Conservation (phyloP, 2,888 invertebrate genomes). For the Sinohyriopsis cumingii region DNA sequence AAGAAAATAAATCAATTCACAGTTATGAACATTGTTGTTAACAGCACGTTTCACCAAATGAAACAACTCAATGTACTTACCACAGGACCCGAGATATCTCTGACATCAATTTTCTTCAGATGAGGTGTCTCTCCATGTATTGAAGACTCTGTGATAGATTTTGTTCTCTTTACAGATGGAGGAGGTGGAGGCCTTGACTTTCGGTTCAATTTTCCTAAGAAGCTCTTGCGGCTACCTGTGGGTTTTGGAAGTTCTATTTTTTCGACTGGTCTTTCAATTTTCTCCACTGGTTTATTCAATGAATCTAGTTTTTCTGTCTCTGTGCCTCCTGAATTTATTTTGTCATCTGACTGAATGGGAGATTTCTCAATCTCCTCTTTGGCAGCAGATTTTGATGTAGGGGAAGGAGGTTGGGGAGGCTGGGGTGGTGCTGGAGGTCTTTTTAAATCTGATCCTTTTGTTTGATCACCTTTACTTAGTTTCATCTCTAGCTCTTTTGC, state of each 20-base stretch:
- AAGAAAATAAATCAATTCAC: no score
- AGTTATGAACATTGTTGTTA: no score
- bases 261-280: constrained; percentile 34
- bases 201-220: constrained; percentile 59
- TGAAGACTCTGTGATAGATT: constrained; percentile 59
- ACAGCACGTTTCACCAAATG: no score
- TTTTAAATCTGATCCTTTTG: constrained; percentile 9
- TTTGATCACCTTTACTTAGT: constrained; percentile 36
- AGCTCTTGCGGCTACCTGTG: constrained; percentile 53
- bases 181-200: constrained; percentile 55
- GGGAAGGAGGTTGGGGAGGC: constrained; percentile 27
- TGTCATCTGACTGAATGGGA: constrained; percentile 19
- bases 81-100: constrained; percentile 66
- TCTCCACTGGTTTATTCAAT: constrained; percentile 10
- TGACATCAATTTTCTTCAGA: constrained; percentile 56
- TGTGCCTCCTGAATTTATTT: constrained; percentile 16
- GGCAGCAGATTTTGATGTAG: constrained; percentile 16
- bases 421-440: constrained; percentile 33
- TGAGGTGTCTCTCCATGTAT: constrained; percentile 39
- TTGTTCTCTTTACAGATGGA: constrained; percentile 57
- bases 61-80: constrained; percentile 34
- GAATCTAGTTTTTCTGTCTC: constrained; percentile 19
- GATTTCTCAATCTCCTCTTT: constrained; percentile 15
- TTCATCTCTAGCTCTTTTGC: constrained; percentile 58
- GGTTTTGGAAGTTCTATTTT: constrained; percentile 62